phyloP scores from a whole-genome alignment of 2,797 vertebrate genomes.

The Lophius americanus region DNA sequence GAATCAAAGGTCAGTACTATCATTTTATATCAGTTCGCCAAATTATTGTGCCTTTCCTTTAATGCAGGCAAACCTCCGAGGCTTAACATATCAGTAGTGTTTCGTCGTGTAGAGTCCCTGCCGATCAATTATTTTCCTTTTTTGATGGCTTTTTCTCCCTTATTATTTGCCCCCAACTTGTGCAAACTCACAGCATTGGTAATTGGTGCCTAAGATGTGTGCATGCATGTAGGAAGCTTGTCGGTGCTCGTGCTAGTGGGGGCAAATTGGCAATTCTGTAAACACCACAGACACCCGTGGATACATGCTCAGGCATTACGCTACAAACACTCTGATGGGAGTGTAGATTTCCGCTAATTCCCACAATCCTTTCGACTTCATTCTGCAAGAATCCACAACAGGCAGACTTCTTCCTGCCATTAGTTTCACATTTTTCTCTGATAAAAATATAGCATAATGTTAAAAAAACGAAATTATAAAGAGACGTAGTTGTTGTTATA shows the following conservation, averaged over 20 bases:
- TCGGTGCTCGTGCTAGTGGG: constrained; percentile 36
- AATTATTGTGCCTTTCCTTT: constrained; percentile 11
- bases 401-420: constrained; percentile 45
- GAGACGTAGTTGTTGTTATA: background rate
- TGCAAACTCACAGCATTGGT: constrained; percentile 12
- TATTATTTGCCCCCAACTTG: constrained; percentile 28
- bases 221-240: constrained; percentile 28
- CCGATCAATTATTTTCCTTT: constrained; percentile 3
- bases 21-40: background rate
- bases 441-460: constrained; percentile 17
- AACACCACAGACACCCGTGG: constrained; percentile 35
- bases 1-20: background rate
- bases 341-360: constrained; percentile 52
- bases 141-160: constrained; percentile 6
- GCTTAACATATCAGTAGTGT: background rate
- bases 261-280: constrained; percentile 25
- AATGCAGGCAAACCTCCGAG: background rate
- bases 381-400: constrained; percentile 32
- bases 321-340: constrained; percentile 46
- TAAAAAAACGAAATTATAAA: constrained; percentile 9
- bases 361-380: constrained; percentile 41
- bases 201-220: constrained; percentile 42
- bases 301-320: constrained; percentile 14
- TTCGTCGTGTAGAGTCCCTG: background rate
- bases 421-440: constrained; percentile 24